Evolutionary conservation across 2,888 invertebrate species (phyloP), one percentile per base, ranked within the genome.

Genomic region (Caenorhabditis angaria): DNA sequence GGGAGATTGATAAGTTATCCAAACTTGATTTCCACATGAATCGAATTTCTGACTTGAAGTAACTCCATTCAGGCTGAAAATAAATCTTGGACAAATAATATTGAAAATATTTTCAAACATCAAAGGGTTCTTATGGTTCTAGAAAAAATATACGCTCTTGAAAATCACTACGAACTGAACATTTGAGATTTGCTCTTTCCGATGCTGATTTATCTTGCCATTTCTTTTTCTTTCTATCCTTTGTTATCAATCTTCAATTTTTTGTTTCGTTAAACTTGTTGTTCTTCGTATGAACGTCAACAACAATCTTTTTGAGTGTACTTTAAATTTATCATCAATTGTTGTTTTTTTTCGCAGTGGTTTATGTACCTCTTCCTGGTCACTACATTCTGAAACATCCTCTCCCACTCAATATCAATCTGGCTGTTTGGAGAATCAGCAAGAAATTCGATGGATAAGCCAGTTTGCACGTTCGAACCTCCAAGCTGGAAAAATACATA

Each of bases 21-120:
- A 61, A n/a, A 70, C 24, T 32, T 65, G 65, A 50, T 62, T 59
- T 0, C 65, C 65, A 62, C 70, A 70, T 4, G 65, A 70, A 22
- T 25, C 5, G 10, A 51, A 57, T 6, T 4, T 56, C 1, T 29
- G 50, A 50, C 60, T 59, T 29, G 56, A 56, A 6, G 54, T 56
- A 10, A 55, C 63, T 8, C 22, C 5, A 6, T 58, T 28, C 24
- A 47, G 56, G 8, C 69, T 69, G 64, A 32, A 32, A 32, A 8
- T 27, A 61, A 67, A 55, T n/a, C n/a, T n/a, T n/a, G n/a, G n/a
- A n/a, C n/a, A n/a, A n/a, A n/a, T n/a, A n/a, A n/a, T n/a, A n/a
- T n/a, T n/a, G n/a, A n/a, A n/a, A n/a, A n/a, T n/a, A n/a, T n/a
- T n/a, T n/a, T n/a, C n/a, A n/a, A n/a, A 32, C 32, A 32, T 8